Conservation (phyloP, 2,113 vertebrate species). For the Gambusia holbrooki region DNA sequence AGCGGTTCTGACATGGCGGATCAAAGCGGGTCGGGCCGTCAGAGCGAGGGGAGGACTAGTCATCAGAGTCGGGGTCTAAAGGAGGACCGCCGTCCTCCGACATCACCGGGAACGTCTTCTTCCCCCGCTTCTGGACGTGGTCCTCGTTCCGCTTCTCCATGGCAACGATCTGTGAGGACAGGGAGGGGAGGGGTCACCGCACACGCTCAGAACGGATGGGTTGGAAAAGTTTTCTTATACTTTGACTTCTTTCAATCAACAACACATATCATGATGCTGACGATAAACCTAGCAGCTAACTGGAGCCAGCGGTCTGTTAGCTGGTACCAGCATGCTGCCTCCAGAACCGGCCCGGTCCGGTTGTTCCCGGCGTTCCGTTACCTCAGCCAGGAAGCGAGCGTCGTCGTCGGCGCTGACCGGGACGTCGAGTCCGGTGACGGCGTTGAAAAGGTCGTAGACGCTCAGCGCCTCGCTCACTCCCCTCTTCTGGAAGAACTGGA, state of each 20-base stretch:
- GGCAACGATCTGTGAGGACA: conserved; percentile 85
- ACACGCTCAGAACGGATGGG: background rate
- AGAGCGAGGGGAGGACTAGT: conserved; percentile 53
- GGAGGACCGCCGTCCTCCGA: conserved; percentile 80
- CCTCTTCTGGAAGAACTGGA: conserved; percentile 93
- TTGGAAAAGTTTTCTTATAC: no score
- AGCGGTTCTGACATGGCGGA: conserved; percentile 16
- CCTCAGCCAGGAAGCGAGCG: conserved; percentile 90
- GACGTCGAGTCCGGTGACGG: conserved; percentile 88
- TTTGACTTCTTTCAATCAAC: no score
- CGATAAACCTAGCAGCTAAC: no score
- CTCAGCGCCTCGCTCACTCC: conserved; percentile 87
- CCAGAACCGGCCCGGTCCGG: no score
- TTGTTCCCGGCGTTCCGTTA: conserved; percentile 45
- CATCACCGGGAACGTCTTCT: conserved; percentile 78
- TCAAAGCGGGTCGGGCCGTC: conserved; percentile 11
- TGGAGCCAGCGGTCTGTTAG: no score
- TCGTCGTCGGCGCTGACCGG: conserved; percentile 86
- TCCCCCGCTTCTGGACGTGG: conserved; percentile 89
- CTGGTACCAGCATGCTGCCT: no score
- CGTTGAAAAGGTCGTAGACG: conserved; percentile 91
- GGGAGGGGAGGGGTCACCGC: background rate
- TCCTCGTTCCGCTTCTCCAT: conserved; percentile 96
- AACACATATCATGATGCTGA: no score
- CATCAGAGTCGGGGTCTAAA: conserved; percentile 62